Base-by-base conservation (phyloP, 2,888 invertebrate genomes). In the Netelia melanura region DNA sequence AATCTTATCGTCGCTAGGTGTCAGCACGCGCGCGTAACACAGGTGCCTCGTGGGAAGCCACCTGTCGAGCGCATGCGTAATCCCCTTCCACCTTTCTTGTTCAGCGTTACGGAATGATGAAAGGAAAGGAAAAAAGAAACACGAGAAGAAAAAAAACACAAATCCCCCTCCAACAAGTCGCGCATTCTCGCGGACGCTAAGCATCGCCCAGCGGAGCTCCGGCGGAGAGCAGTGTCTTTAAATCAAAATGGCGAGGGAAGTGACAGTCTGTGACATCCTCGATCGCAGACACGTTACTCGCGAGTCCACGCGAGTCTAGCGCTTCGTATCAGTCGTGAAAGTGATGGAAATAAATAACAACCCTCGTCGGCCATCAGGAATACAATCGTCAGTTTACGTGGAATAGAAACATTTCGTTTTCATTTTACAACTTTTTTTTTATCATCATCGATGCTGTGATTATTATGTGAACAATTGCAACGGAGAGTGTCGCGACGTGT, bases 221-320 rank as follows among this genome's bases (percentile, higher is more conserved):
- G 48, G 0, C 5, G 9, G 58, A 6, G 17, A 52, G 38, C 54
- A 52, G 83, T 58, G 64, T 43, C 54, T 67, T 21, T 67, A 77
- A 77, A 74, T 62, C 81, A 84, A 84, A 84, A 84, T 84, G 84
- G 84, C 84, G 81, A 84, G 77, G 74, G 61, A 67, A 77, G 81
- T 81, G 84, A 84, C 84, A 81, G 84, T 77, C 84, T 74, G 84
- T 68, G 81, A 64, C 62, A 84, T 62, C 81, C 77, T 78, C 68
- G 81, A 44, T 81, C 81, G 84, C 81, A 44, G 62, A 48, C 62
- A 64, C 81, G 77, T 75, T 84, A 44, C 25, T 78, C 62, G 23
- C 83, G 74, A 61, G 43, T 30, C 52, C 21, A 52, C 17, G 21
- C n/a, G 61, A 38, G 38, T 38, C 38, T 38, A 38, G 64, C 52